These are phyloP conservation scores for Rafetus swinhoei DNA, from an alignment of 2,113 vertebrate species.

Conservation along the genomic window DNA sequence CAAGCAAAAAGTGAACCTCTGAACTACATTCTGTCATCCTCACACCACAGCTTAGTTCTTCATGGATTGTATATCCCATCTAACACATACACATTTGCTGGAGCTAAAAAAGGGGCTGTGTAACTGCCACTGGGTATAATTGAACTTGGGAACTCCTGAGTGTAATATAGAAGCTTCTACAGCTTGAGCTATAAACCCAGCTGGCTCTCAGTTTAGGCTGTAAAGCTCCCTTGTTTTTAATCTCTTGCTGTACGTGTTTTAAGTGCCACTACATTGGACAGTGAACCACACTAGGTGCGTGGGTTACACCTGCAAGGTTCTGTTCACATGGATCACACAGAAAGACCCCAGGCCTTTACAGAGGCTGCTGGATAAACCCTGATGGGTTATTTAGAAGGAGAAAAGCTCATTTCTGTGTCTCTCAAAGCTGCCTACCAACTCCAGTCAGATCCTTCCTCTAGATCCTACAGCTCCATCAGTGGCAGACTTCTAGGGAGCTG, in stretches of 20 bases:
- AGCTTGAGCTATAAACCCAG: no score
- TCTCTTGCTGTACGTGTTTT: no score
- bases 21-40: neutral
- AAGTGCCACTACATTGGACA: no score
- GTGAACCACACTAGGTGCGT: no score
- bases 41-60: neutral
- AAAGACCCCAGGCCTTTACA: accelerated
- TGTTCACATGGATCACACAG: neutral
- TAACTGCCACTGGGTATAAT: no score
- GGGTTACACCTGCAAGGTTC: neutral
- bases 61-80: neutral
- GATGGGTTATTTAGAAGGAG: neutral
- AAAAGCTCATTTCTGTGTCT: accelerated
- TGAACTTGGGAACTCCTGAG: no score
- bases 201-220: no score
- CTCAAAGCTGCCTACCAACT: neutral
- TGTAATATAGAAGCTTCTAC: no score
- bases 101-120: no score
- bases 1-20: neutral
- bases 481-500: neutral
- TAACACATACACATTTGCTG: accelerated
- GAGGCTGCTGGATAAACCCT: neutral
- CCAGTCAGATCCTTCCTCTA: neutral
- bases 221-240: no score
- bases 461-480: neutral